Evolutionary conservation across 2,888 invertebrate species (phyloP).

Genomic region (Melanargia galathea): DNA sequence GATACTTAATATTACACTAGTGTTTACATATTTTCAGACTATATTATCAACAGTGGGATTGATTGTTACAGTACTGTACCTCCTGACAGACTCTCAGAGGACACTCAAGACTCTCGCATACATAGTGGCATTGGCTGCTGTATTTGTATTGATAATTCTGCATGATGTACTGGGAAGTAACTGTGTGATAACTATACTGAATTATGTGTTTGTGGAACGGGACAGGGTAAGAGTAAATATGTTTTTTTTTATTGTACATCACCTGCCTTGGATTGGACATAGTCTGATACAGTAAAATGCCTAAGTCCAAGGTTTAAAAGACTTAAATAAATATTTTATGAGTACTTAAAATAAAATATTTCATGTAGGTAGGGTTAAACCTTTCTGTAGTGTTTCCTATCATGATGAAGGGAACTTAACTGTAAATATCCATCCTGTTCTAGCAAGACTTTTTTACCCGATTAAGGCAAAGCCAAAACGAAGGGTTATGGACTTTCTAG

Average conservation of each 20-base stretch:
- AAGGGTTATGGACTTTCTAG: too few relatives aligned
- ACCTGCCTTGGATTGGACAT: too few relatives aligned
- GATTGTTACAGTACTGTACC: conserved; percentile 61
- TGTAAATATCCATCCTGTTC: too few relatives aligned
- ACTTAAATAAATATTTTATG: too few relatives aligned
- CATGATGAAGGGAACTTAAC: too few relatives aligned
- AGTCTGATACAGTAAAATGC: not conserved
- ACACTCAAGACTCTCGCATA: conserved; percentile 44
- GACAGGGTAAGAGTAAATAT: conserved; percentile 53
- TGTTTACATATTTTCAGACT: conserved; percentile 61
- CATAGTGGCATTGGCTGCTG: conserved; percentile 45
- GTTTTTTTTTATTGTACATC: conserved; percentile 1
- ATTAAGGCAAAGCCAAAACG: too few relatives aligned
- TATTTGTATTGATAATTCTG: conserved; percentile 50
- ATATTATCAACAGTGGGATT: conserved; percentile 65
- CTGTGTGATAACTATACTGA: conserved; percentile 45
- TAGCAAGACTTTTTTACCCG: too few relatives aligned
- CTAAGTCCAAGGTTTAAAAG: too few relatives aligned
- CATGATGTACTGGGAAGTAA: conserved; percentile 50
- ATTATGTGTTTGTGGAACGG: conserved; percentile 51
- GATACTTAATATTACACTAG: conserved; percentile 16
- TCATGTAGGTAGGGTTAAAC: too few relatives aligned
- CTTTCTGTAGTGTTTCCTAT: too few relatives aligned
- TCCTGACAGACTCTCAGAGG: conserved; percentile 49
- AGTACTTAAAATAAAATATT: too few relatives aligned